Evolutionary conservation across 2,797 vertebrate genomes (phyloP), one percentile per base, ranked within the genome.

Genomic region (Rhynchotus rufescens): DNA sequence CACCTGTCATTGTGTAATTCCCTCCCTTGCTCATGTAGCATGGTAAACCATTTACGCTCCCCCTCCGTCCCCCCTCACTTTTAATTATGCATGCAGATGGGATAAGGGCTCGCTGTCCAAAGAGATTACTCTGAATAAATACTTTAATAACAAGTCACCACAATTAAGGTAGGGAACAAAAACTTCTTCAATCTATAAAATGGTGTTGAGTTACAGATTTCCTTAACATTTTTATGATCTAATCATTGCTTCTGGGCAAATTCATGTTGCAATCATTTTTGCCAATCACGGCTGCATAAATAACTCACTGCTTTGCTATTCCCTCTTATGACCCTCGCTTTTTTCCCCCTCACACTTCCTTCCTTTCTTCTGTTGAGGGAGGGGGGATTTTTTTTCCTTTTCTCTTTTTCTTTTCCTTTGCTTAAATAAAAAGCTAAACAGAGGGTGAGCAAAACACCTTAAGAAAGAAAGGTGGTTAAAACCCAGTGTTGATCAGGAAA

Each of bases 181-280:
- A 95, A 96, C 91, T 97, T 97, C 91, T 97, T 96, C 96, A 94
- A 95, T 96, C 94, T 96, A 93, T 95, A 97, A 97, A 96, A 93
- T 38, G 76, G 90, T 95, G 95, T 92, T 94, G 94, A 92, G 93
- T 95, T 97, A 97, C 96, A 96, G 92, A 93, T 96, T 96, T 97
- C 92, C 91, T 95, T 98, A 97, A 97, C 96, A 92, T 96, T 96
- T 96, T 95, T 92, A 96, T 96, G 96, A 96, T 91, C 94, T 95
- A 97, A 97, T 97, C 93, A 97, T 85, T 80, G 91, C 96, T 97
- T 96, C 96, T 96, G 94, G 96, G 96, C 92, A 97, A 95, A 97
- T 96, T 97, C 78, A 65, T 96, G 74, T 95, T 97, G 96, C 96
- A 97, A 97, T 95, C 96, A 96, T 93, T 97, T 97, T 95, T 96